Conservation (phyloP, 2,888 invertebrate genomes). For the Pterostichus niger region DNA sequence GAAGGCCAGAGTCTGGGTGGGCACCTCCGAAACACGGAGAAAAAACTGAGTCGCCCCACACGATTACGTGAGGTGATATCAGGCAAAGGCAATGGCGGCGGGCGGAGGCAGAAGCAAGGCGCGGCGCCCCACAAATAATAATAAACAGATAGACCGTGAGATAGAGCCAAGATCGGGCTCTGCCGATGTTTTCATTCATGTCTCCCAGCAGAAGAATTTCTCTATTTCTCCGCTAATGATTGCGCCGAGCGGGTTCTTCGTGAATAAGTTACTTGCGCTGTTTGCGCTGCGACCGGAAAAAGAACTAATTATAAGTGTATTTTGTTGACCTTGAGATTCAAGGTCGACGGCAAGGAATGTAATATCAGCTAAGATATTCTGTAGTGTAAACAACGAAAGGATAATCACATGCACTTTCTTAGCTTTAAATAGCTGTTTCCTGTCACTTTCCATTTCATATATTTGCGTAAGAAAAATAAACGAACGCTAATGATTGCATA, state of each 20-base stretch:
- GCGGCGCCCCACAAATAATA: constrained; percentile 58
- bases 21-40: constrained; percentile 17
- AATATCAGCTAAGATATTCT: constrained; percentile 44
- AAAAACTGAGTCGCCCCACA: constrained; percentile 56
- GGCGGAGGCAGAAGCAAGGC: constrained; percentile 13
- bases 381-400: constrained; percentile 47
- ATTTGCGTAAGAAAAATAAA: neutral
- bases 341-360: constrained; percentile 51
- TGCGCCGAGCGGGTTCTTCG: constrained; percentile 14
- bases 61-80: constrained; percentile 63
- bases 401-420: constrained; percentile 35
- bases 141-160: constrained; percentile 56
- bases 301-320: constrained; percentile 53
- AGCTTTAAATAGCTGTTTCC: constrained; percentile 44
- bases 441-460: constrained; percentile 50
- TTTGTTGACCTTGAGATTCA: constrained; percentile 49
- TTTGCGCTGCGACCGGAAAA: constrained; percentile 34
- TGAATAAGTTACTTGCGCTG: constrained; percentile 38
- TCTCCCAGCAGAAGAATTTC: constrained; percentile 5
- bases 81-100: constrained; percentile 41
- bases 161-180: constrained; percentile 16
- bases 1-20: constrained; percentile 63
- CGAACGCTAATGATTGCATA: neutral
- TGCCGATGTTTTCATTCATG: constrained; percentile 51
- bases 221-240: constrained; percentile 31